Evolutionary conservation across 23 tunicate species (phyloP), one percentile per base, ranked within the genome.

Genomic region (Aplidium turbinatum): DNA sequence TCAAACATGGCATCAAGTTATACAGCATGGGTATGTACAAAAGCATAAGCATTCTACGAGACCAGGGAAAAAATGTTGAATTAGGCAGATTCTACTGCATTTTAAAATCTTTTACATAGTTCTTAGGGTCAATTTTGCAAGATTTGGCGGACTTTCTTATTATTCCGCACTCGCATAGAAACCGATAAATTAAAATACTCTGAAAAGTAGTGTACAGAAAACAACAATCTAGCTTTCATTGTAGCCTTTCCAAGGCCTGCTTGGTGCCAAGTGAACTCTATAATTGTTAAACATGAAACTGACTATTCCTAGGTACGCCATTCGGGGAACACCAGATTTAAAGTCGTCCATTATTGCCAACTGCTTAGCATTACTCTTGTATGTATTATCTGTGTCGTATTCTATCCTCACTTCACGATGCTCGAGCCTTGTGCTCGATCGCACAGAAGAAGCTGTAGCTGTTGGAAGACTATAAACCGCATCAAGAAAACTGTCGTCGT

Each of bases 301-400:
- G 6, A 95, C 96, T 4, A 95, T 68, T 32, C 99, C 99, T 26
- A 57, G 65, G 57, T 95, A 95, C 0, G 87, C 99, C 6, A 86
- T 85, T 53, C 99, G 46, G 0, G 99, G 91, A 1, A 95, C 99
- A 30, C 99, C 99, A 2, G 90, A 57, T 63, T 95, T 95, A 48
- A 95, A 76, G 55, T 95, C 99, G 22, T 95, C 73, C 99, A 95
- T 95, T 2, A 95, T 64, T 0, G 84, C 85, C 0, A 95, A 48
- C 21, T 29, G 27, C 66, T 79, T 85, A 0, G 96, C 96, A 72
- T 21, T 16, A 39, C 21, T 65, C 68, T 83, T 84, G 66, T 84
- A 90, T 5, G 52, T 13, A 0, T 69, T 40, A 13, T 78, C 35
- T 21, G 38, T 48, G 1, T 78, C 4, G 42, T 90, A 90, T 33